Evolutionary conservation across 2,113 vertebrate species (phyloP), one percentile per base, ranked within the genome.

Genomic region (Ptilonorhynchus violaceus): DNA sequence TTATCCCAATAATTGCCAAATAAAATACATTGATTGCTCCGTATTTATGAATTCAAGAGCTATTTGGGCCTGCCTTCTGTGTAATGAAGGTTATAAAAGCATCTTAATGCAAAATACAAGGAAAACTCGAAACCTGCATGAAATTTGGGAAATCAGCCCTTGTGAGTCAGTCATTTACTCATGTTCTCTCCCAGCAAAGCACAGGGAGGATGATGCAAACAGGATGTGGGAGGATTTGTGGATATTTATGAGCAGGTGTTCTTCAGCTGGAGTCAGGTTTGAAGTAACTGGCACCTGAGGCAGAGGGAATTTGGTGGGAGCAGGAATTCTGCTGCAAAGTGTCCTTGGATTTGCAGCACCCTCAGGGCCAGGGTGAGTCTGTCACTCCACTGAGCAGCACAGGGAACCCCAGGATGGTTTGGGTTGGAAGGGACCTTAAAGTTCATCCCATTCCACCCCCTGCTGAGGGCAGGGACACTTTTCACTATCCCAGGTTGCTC

Each of bases 201-300:
- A 87, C 86, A 44, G 1, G 23, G 56, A 66, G 0, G 5, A 52
- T 93, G 96, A 94, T 92, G 95, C 77, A 90, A 91, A 67, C 76
- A 85, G 96, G 96, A 94, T 68, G 92, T 64, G 60, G 95, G 89
- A 78, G 92, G 76, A 37, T 81, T 88, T 82, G 85, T 7, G 37
- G 87, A 58, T 94, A 66, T 96, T 94, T 92, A 91, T 89, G 92
- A 95, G 96, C 96, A 93, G 95, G 85, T 96, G 95, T 47, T 86
- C 52, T 72, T 74, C 56, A 74, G 83, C 75, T 93, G 95, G 96
- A 95, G 76, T 30, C 52, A 11, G 18, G 70, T 81, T 44, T 33
- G 89, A 28, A 24, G 58, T 33, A 46, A 63, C 13, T 53, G 82
- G 46, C 78, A 81, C 90, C 85, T 85, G 81, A 53, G 70, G 69